Conservation (phyloP, 2,888 invertebrate genomes). For the Subacronicta megacephala region DNA sequence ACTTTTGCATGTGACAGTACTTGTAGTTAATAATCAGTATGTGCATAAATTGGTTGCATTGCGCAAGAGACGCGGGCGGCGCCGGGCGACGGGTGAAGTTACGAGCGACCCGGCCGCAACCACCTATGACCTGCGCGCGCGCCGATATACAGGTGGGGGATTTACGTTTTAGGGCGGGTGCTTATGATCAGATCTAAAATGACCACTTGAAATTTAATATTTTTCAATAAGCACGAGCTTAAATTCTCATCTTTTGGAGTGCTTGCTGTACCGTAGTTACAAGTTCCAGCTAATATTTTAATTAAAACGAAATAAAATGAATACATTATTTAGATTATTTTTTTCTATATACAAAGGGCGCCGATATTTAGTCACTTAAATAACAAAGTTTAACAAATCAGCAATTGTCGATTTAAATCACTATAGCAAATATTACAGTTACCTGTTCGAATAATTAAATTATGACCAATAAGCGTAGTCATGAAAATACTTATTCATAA, state of each 20-base stretch:
- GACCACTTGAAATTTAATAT: neutral
- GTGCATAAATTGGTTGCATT: constrained; percentile 50
- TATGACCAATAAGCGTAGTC: neutral
- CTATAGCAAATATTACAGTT: too few relatives aligned
- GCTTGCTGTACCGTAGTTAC: too few relatives aligned
- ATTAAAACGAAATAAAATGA: too few relatives aligned
- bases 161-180: constrained; percentile 18
- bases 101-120: constrained; percentile 51
- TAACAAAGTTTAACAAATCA: too few relatives aligned
- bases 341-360: too few relatives aligned
- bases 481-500: neutral
- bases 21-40: constrained; percentile 45
- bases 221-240: too few relatives aligned
- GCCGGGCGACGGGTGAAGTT: constrained; percentile 53
- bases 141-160: constrained; percentile 44
- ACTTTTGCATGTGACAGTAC: constrained; percentile 36
- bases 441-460: too few relatives aligned
- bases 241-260: too few relatives aligned
- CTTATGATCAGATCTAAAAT: constrained; percentile 7
- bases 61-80: constrained; percentile 53
- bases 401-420: too few relatives aligned
- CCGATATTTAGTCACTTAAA: too few relatives aligned
- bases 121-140: constrained; percentile 58
- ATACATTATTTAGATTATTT: too few relatives aligned
- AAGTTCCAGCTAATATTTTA: too few relatives aligned